Evolutionary conservation across 2,797 vertebrate species (phyloP).

Genomic region (Enteromius viviparus): DNA sequence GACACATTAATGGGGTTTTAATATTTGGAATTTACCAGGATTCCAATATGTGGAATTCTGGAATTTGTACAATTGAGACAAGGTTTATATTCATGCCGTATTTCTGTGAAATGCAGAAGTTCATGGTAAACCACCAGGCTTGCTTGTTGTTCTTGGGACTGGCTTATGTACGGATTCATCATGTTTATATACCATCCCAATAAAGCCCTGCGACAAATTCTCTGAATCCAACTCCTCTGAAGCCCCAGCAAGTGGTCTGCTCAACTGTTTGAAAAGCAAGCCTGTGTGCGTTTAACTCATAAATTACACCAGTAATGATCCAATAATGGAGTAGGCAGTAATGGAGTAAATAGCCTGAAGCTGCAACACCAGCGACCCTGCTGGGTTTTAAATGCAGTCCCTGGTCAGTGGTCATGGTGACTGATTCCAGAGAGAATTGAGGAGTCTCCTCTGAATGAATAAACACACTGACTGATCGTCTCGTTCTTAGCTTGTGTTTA

Average conservation of each 20-base stretch:
- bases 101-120: constrained; percentile 4
- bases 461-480: constrained; percentile 56
- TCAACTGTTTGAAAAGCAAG: constrained; percentile 8
- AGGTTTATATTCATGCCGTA: neutral
- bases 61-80: neutral
- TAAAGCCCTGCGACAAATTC: constrained; percentile 3
- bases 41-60: neutral
- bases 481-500: constrained; percentile 40
- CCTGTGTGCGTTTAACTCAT: constrained; percentile 29
- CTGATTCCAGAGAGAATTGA: constrained; percentile 33
- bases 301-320: constrained; percentile 40
- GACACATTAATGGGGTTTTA: neutral
- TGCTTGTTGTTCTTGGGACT: constrained; percentile 11
- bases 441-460: constrained; percentile 50
- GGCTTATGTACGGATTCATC: neutral
- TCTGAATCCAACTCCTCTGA: neutral
- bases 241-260: constrained; percentile 1
- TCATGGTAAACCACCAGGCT: neutral
- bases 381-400: constrained; percentile 38
- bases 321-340: constrained; percentile 38
- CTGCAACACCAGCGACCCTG: constrained; percentile 23
- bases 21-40: neutral
- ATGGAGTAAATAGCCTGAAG: constrained; percentile 44
- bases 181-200: neutral
- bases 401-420: constrained; percentile 40